Conservation (phyloP, 1,140 invertebrate genomes). For the Macrostomum lignano region DNA sequence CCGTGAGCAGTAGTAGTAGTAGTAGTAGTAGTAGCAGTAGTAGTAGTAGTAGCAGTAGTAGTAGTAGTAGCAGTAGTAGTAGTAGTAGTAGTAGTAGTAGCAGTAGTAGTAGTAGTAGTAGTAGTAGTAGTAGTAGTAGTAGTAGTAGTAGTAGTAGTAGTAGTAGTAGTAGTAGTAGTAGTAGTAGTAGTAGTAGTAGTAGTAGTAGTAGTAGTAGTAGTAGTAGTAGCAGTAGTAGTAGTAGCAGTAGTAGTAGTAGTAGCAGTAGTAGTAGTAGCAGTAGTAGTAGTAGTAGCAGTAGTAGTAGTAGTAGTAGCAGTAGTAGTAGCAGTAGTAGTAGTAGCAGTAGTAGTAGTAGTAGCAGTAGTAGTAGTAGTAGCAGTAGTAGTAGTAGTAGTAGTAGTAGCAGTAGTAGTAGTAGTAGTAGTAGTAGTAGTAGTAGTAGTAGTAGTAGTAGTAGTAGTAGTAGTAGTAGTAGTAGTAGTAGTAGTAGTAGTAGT, state of each 20-base stretch:
- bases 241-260: slow-evolving; percentile 5
- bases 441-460: not conserved
- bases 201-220: slow-evolving; percentile 5
- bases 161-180: slow-evolving; percentile 1
- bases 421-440: slow-evolving; percentile 4
- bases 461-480: slow-evolving; percentile 4
- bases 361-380: slow-evolving; percentile 5
- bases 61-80: slow-evolving; percentile 2
- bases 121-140: not conserved
- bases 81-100: slow-evolving; percentile 5
- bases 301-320: slow-evolving; percentile 5
- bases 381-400: slow-evolving; percentile 3
- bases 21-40: slow-evolving; percentile 6
- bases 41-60: slow-evolving; percentile 5
- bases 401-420: slow-evolving; percentile 1
- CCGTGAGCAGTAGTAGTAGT: slow-evolving; percentile 3
- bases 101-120: slow-evolving; percentile 5
- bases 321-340: slow-evolving; percentile 5
- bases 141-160: slow-evolving; percentile 4
- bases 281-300: slow-evolving; percentile 5
- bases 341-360: slow-evolving; percentile 2
- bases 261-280: slow-evolving; percentile 5
- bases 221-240: slow-evolving; percentile 5
- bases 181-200: not conserved
- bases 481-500: slow-evolving; percentile 4